Evolutionary conservation across 2,113 vertebrate genomes (phyloP), one percentile per base, ranked within the genome.

Genomic region (Arothron firmamentum): DNA sequence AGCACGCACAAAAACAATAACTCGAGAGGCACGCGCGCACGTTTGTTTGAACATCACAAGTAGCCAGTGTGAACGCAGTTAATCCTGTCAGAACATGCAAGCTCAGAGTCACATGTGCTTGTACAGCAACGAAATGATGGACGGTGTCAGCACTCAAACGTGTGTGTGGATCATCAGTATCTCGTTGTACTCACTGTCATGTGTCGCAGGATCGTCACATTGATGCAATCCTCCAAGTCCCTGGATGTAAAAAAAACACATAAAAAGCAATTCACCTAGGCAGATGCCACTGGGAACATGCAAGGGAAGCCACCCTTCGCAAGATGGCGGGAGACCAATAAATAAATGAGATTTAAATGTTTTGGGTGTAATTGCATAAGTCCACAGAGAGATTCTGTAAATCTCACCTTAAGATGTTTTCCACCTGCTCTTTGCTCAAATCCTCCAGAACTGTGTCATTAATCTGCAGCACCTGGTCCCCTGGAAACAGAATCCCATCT

Each of bases 391-490:
- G 31, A 34, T 1, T 38, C 17, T 46, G 15, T 4, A 46, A 46
- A 31, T 58, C 75, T 83, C 84, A 98, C 97, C 95, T 95, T 70
- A 98, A 88, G 81, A 96, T 88, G 75, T 90, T 74, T 19, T 91
- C 87, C 0, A 91, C 91, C 72, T 90, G 87, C 50, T 96, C 93
- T 0, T 82, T 75, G n/a, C 91, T 92, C 62, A 94, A 0, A 23
- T 92, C 88, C 2, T 94, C 93, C 19, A 93, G 78, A 0, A 62
- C 34, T 7, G 80, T 88, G 1, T 92, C 89, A 83, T 98, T 97
- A 73, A 99, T 93, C 55, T 79, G 88, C 65, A 97, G 75, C 49
- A 98, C 89, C 67, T 96, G 96, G 80, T 99, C 97, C 0, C 94
- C 95, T 0, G 92, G 93, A 84, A 87, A 91, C 63, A 99, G 92